phyloP scores from a whole-genome alignment of 2,113 vertebrate genomes.

The Girardinichthys multiradiatus region DNA sequence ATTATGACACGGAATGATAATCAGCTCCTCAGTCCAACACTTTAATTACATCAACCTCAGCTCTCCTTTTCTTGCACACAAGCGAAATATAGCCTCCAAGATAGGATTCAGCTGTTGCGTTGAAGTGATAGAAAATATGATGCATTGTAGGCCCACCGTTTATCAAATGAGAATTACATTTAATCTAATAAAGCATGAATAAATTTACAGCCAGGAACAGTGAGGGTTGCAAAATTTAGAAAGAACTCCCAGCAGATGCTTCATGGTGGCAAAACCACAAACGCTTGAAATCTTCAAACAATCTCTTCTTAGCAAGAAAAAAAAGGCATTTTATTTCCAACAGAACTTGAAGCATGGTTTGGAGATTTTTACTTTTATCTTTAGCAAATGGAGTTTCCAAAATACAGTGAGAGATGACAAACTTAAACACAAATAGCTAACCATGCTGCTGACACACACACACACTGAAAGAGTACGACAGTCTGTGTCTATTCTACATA shows the following conservation, averaged over 20 bases:
- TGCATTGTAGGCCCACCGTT: constrained; percentile 14
- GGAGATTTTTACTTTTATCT: neutral
- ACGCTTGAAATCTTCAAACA: constrained; percentile 12
- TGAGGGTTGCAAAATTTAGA: constrained; percentile 14
- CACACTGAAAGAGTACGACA: too few relatives aligned
- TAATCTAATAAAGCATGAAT: constrained; percentile 35
- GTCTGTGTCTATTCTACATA: too few relatives aligned
- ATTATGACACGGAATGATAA: constrained; percentile 58
- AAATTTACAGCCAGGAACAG: constrained; percentile 5
- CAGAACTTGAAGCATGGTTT: neutral
- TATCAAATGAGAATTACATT: constrained; percentile 39
- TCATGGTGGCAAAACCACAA: constrained; percentile 8
- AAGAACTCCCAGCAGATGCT: constrained; percentile 17
- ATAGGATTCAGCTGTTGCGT: constrained; percentile 11
- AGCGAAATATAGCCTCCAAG: constrained; percentile 1
- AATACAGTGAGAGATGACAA: neutral
- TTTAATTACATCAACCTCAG: constrained; percentile 53
- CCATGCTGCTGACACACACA: neutral
- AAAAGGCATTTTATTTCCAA: neutral
- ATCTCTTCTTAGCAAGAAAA: constrained; percentile 8
- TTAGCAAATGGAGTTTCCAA: neutral
- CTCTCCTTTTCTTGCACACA: constrained; percentile 23
- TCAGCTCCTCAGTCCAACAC: constrained; percentile 37
- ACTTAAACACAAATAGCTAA: neutral
- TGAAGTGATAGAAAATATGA: constrained; percentile 21